Evolutionary conservation across 1,140 invertebrate species (phyloP).

Genomic region (Drosophila bocki): DNA sequence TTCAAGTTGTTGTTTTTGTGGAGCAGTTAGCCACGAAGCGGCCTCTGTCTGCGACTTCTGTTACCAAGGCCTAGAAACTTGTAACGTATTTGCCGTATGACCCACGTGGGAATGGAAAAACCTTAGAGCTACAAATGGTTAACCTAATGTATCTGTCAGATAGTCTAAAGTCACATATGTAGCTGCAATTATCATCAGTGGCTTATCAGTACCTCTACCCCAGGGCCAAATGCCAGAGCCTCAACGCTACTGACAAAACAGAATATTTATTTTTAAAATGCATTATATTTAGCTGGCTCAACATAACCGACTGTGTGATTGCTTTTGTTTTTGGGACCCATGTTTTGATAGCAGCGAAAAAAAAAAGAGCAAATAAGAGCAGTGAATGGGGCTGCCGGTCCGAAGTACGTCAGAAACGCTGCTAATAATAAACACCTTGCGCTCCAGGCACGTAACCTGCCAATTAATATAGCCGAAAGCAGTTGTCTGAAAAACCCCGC

Average conservation of each 20-base stretch:
- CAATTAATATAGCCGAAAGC: constrained; percentile 49
- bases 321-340: constrained; percentile 23
- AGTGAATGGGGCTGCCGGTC: constrained; percentile 14
- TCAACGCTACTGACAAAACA: constrained; percentile 1
- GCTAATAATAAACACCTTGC: constrained; percentile 72
- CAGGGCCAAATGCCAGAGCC: constrained; percentile 24
- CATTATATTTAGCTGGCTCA: constrained; percentile 56
- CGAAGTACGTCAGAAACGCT: constrained; percentile 65
- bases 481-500: constrained; percentile 39
- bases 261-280: constrained; percentile 55
- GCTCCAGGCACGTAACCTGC: constrained; percentile 45
- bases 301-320: constrained; percentile 33
- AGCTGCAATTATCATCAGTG: constrained; percentile 3
- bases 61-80: constrained; percentile 50
- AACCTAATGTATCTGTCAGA: constrained; percentile 44
- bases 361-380: constrained; percentile 1
- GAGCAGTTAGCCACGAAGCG: constrained; percentile 53
- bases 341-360: constrained; percentile 35
- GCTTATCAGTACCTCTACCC: constrained; percentile 36
- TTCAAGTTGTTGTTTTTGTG: constrained; percentile 22
- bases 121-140: constrained; percentile 4
- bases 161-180: constrained; percentile 9
- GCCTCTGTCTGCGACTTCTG: constrained; percentile 44
- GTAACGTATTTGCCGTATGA: constrained; percentile 77
- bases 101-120: constrained; percentile 51